Conservation (phyloP, 2,888 invertebrate genomes). For the Autographa gamma region DNA sequence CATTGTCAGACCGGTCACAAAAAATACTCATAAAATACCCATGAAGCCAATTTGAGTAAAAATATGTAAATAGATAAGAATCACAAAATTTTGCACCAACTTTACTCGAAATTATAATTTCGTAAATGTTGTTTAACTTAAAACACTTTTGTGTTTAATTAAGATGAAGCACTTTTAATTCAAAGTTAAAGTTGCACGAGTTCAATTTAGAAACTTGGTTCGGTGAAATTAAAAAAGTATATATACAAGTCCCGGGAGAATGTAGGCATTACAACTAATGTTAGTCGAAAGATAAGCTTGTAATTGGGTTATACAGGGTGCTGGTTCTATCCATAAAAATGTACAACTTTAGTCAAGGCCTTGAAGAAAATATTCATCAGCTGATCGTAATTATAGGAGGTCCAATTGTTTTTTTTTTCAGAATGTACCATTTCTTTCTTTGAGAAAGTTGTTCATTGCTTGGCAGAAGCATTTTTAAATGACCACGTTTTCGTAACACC, state of each 20-base stretch:
- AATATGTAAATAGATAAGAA: slow-evolving; percentile 35
- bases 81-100: slow-evolving; percentile 20
- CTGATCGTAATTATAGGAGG: too few species aligned
- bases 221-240: slow-evolving; percentile 5
- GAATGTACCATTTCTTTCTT: too few species aligned
- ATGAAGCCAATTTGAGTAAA: slow-evolving; percentile 53
- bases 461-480: too few species aligned
- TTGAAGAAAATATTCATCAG: too few species aligned
- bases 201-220: slow-evolving; percentile 36
- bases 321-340: too few species aligned
- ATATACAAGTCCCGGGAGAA: not conserved
- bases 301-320: not conserved
- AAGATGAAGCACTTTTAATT: slow-evolving; percentile 41
- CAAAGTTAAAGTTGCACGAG: slow-evolving; percentile 23
- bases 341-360: too few species aligned
- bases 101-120: slow-evolving; percentile 23
- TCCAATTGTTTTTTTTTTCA: too few species aligned
- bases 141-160: slow-evolving; percentile 39
- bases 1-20: slow-evolving; percentile 65
- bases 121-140: slow-evolving; percentile 27
- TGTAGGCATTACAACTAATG: not conserved
- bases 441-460: too few species aligned
- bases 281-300: not conserved
- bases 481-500: too few species aligned
- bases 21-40: slow-evolving; percentile 60